Evolutionary conservation across 2,888 invertebrate genomes (phyloP), one percentile per base, ranked within the genome.

Genomic region (Schrankia costaestrigalis): DNA sequence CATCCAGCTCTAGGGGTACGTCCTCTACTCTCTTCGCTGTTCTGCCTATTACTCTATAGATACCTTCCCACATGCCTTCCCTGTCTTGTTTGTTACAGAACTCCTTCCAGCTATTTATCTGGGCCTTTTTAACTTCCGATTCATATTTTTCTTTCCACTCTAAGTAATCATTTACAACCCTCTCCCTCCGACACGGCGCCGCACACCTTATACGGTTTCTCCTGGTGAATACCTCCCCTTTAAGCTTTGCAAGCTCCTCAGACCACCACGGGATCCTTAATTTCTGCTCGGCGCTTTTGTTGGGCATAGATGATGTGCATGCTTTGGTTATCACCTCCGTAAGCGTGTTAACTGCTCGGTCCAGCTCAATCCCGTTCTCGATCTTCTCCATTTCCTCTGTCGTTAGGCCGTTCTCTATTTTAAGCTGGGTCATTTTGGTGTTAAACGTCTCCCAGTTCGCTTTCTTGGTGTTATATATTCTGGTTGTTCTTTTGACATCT

Each of bases 241-340:
- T n/a, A n/a, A n/a, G n/a, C n/a, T n/a, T n/a, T n/a, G n/a, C n/a
- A n/a, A n/a, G n/a, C n/a, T n/a, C n/a, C n/a, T 4, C 19, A 19
- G 26, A 26, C 26, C 26, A 26, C 26, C 26, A 26, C n/a, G 26
- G 26, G 3, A 26, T 1, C 5, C n/a, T 26, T 9, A 14, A 10
- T 14, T 2, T n/a, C 6, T 14, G 2, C 4, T 2, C 2, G 5
- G 5, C n/a, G n/a, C 15, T n/a, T 9, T 14, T 2, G 8, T 9
- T 9, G 3, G 14, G 13, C 0, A 14, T 14, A 1, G 26, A 9
- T 1, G n/a, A 9, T 5, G 3, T 10, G 10, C 22, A 22, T 1
- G 22, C 3, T 19, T 4, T 3, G 3, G 19, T 19, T 5, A 19
- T 19, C 8, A 12, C n/a, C 3, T 25, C 1, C 2, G 8, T 3